Evolutionary conservation across 2,113 vertebrate species (phyloP).

Genomic region (Pseudois nayaur): DNA sequence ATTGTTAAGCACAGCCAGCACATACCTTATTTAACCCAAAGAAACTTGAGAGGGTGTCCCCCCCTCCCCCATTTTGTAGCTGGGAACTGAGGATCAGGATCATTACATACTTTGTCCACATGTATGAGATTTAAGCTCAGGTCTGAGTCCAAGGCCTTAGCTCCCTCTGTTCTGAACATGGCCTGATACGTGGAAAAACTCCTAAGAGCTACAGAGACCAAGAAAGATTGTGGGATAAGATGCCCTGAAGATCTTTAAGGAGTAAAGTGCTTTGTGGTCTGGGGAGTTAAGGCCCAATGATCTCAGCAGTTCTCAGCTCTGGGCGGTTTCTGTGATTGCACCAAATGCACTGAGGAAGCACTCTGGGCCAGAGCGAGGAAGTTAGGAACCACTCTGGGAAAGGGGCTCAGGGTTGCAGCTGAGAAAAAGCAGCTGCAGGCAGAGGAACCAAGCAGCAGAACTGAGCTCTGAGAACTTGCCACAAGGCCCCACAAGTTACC

Average conservation of each 20-base stretch:
- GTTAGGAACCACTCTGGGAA: background rate
- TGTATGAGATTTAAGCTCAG: background rate
- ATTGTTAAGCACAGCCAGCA: background rate
- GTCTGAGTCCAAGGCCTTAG: background rate
- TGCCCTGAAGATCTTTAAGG: background rate
- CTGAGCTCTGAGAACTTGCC: background rate
- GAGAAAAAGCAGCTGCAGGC: background rate
- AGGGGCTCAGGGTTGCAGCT: background rate
- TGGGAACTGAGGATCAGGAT: background rate
- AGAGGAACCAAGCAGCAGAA: background rate
- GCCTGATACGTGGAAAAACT: background rate
- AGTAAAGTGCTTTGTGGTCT: background rate
- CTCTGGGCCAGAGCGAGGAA: background rate
- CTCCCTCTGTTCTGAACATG: background rate
- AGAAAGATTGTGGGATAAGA: background rate
- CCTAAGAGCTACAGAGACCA: background rate
- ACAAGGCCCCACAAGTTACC: background rate
- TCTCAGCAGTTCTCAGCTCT: background rate
- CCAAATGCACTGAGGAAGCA: background rate
- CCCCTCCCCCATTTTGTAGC: background rate
- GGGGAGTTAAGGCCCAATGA: background rate
- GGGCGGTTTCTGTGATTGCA: background rate
- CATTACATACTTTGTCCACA: background rate
- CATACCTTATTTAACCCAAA: background rate
- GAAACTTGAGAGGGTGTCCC: background rate